A percentile compares a stretch with the other conserved stretches of the same genome.
phyloP scores from a whole-genome alignment of 2,113 vertebrate genomes.

The Elephantulus edwardii region DNA sequence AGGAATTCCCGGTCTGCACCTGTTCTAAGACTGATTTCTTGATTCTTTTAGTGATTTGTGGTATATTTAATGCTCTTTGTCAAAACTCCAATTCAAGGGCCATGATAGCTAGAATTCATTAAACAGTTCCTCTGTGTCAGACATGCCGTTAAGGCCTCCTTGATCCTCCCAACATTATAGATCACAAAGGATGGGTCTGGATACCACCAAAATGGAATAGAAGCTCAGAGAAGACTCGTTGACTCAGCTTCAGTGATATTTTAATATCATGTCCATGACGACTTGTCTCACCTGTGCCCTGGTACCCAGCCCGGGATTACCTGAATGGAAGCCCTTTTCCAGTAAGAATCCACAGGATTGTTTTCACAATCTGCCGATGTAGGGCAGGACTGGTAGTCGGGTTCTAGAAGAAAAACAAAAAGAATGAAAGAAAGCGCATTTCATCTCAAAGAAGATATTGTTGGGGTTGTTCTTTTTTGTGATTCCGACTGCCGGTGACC shows the following conservation, averaged over 20 bases:
- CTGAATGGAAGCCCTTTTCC: conserved; percentile 83
- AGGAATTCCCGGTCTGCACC: too few species aligned
- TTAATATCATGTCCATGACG: accelerated
- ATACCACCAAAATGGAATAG: neutral
- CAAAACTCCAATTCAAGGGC: too few species aligned
- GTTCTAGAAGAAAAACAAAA: conserved; percentile 72
- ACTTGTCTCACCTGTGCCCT: accelerated
- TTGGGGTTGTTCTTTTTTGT: neutral
- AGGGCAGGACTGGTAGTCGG: conserved; percentile 86
- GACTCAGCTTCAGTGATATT: neutral
- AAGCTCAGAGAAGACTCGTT: neutral
- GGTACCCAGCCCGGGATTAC: neutral
- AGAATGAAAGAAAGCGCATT: conserved; percentile 12
- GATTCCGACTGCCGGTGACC: neutral
- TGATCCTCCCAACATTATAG: neutral
- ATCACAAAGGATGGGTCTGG: neutral
- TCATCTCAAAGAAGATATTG: conserved; percentile 30
- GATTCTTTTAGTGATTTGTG: too few species aligned
- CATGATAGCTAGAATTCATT: neutral
- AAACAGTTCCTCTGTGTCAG: neutral
- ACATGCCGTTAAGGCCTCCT: neutral
- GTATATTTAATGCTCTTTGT: too few species aligned
- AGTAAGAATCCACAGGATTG: conserved; percentile 85
- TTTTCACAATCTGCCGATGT: conserved; percentile 81
- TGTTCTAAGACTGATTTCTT: too few species aligned